Base-by-base conservation (phyloP, 1,140 invertebrate species). In the Phthorimaea operculella region DNA sequence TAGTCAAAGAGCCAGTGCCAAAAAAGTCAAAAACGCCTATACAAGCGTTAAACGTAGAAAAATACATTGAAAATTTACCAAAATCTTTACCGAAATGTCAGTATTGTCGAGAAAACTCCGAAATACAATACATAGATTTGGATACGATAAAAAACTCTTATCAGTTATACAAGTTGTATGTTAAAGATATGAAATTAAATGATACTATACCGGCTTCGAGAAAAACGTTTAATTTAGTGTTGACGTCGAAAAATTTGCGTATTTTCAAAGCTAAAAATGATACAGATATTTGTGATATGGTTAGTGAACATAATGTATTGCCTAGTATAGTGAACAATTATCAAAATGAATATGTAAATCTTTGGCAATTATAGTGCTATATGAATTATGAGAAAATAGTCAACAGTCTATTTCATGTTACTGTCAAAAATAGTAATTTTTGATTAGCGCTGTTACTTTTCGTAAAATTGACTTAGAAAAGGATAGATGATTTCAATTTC, bases 231-330 rank as follows among this genome's bases (percentile, higher is more conserved):
- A 49, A 59, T 0, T 72, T 66, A 59, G 72, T 75, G 7, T 54
- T 69, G 0, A 33, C 6, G 11, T 44, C 12, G 14, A 75, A 68
- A 16, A 70, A 74, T 59, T n/a, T 77, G 12, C 63, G 62, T 42
- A 67, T 77, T 52, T 77, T 75, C 18, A 72, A 72, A 28, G 62
- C 72, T 1, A 77, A 75, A 48, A 66, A 70, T 50, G 66, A 68
- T 11, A 65, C 17, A 11, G 72, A 75, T 54, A 33, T 71, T 1
- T 77, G 74, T 15, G 74, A 77, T 63, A 18, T 77, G 33, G 60
- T 67, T 1, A 58, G 39, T 6, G 54, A 77, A 33, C 74, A 77
- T 51, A 77, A 75, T 58, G 58, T 47, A 4, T 58, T 61, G 51
- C 50, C 33, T 39, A 54, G 44, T 54, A 36, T 54, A 15, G 18